These are phyloP conservation scores for Nothocercus nigrocapillus DNA, from an alignment of 2,113 vertebrate genomes.

Conservation along the genomic window DNA sequence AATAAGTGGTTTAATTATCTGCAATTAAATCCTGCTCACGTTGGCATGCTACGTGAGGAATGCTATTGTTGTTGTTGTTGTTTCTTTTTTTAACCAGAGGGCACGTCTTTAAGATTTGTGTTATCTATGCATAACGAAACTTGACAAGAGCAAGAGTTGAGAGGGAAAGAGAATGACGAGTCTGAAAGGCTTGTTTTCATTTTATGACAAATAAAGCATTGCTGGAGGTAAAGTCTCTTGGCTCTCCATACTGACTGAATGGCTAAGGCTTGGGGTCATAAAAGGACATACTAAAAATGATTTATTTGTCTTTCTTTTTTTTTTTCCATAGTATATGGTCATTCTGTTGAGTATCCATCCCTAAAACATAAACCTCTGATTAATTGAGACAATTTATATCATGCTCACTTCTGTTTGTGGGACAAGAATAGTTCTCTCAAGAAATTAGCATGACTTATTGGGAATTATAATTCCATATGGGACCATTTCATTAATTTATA, in stretches of 20 bases:
- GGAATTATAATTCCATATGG: neutral
- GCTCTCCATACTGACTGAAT: slow-evolving; percentile 17
- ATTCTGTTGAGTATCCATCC: neutral
- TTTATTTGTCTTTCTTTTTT: slow-evolving; percentile 2
- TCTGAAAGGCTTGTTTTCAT: slow-evolving; percentile 32
- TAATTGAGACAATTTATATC: neutral
- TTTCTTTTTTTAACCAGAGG: slow-evolving; percentile 46
- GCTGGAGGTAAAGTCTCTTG: slow-evolving; percentile 34
- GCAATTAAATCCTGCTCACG: slow-evolving; percentile 34
- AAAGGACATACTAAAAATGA: slow-evolving; percentile 14
- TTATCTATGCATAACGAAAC: slow-evolving; percentile 63
- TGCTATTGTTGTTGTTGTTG: slow-evolving; percentile 42
- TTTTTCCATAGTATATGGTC: neutral
- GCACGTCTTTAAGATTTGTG: slow-evolving; percentile 44
- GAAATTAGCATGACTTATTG: neutral
- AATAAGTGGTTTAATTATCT: slow-evolving; percentile 41
- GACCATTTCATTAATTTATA: neutral
- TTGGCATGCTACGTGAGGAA: slow-evolving; percentile 8
- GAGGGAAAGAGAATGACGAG: neutral
- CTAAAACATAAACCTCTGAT: neutral
- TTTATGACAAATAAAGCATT: slow-evolving; percentile 34
- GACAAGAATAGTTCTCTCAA: neutral
- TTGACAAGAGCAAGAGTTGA: slow-evolving; percentile 62
- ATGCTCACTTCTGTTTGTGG: neutral
- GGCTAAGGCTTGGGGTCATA: neutral